phyloP scores from a whole-genome alignment of 2,113 vertebrate species.

The Haliaeetus leucogaster region DNA sequence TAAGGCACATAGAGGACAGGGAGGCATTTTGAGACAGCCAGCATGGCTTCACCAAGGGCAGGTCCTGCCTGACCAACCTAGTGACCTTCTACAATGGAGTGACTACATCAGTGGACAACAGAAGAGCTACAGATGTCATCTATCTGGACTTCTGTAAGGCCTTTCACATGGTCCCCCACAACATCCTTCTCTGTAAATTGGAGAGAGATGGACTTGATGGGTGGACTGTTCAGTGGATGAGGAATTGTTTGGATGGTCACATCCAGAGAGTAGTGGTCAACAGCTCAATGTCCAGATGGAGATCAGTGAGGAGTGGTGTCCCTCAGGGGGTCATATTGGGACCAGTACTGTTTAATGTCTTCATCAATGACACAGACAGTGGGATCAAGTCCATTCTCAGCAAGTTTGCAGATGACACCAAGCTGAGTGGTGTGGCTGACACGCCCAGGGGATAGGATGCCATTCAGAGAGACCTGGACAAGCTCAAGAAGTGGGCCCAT shows the following conservation, averaged over 20 bases:
- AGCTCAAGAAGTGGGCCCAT: too few species aligned
- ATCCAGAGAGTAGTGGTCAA: background rate
- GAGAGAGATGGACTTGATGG: background rate
- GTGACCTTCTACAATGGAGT: background rate
- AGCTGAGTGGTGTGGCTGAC: background rate
- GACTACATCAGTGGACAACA: background rate
- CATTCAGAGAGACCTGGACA: background rate
- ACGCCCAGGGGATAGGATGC: background rate
- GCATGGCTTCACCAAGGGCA: background rate
- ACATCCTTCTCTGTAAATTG: background rate
- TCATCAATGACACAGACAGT: background rate
- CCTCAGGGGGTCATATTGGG: background rate
- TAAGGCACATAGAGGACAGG: background rate
- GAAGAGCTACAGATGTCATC: rapidly evolving
- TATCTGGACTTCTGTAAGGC: background rate
- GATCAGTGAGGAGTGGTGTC: background rate
- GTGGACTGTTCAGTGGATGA: background rate
- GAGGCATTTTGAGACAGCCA: background rate
- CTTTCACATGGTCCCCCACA: background rate
- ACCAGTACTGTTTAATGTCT: background rate
- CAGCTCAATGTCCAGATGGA: background rate
- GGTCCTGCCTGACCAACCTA: background rate
- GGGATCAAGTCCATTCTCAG: background rate
- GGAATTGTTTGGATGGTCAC: background rate
- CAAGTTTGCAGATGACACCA: background rate